phyloP scores from a whole-genome alignment of 2,888 invertebrate genomes.

The Cancer borealis region DNA sequence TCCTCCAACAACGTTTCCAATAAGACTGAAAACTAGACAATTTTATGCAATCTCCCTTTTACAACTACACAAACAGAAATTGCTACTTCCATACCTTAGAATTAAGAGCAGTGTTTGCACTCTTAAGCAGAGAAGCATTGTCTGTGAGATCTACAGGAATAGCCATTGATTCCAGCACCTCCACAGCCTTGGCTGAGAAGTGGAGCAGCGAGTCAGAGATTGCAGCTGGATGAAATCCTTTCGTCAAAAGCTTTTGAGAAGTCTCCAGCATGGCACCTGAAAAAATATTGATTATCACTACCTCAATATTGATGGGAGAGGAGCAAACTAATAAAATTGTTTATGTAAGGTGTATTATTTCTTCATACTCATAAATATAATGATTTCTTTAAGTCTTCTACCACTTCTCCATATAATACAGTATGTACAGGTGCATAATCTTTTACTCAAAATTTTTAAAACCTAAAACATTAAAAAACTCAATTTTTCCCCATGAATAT shows the following conservation, averaged over 20 bases:
- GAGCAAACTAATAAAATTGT: background rate
- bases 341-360: background rate
- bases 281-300: background rate
- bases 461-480: too few relatives aligned
- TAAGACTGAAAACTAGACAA: background rate
- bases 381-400: background rate
- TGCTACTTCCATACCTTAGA: constrained; percentile 86
- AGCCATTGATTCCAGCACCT: constrained; percentile 90
- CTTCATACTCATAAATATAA: background rate
- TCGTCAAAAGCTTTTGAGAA: constrained; percentile 92
- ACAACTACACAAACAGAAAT: background rate
- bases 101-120: constrained; percentile 98
- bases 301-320: background rate
- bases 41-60: background rate
- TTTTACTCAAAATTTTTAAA: background rate
- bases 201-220: constrained; percentile 98
- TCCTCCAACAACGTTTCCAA: too few relatives aligned
- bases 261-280: constrained; percentile 88
- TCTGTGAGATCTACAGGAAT: constrained; percentile 92
- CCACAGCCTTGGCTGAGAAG: constrained; percentile 86
- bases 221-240: constrained; percentile 97
- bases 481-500: too few relatives aligned
- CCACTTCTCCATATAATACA: background rate
- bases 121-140: constrained; percentile 92
- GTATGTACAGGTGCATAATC: background rate